Conservation (phyloP, 2,888 invertebrate genomes). For the Mesoligia furuncula region DNA sequence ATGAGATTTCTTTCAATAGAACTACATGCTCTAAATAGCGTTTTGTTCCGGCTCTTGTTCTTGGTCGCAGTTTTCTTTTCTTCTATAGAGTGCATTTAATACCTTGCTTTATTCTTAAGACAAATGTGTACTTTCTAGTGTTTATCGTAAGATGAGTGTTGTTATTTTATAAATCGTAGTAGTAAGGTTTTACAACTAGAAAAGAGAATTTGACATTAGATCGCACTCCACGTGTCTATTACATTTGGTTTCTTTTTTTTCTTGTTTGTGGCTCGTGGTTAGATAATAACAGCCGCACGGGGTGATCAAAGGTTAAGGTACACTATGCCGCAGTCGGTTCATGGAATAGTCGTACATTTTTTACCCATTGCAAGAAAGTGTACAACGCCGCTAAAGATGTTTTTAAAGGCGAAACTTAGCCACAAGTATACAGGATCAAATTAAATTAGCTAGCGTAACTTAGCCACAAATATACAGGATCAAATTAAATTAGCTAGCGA, state of each 20-base stretch:
- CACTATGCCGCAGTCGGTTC: too few species aligned
- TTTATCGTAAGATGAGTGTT: not conserved
- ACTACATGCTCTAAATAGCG: constrained; percentile 30
- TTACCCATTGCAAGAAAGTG: too few species aligned
- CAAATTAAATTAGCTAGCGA: too few species aligned
- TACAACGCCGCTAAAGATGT: too few species aligned
- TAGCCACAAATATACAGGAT: too few species aligned
- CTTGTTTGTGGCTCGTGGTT: not conserved
- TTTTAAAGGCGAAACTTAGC: too few species aligned
- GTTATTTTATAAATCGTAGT: not conserved
- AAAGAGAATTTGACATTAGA: not conserved
- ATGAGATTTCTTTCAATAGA: constrained; percentile 46
- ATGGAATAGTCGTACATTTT: too few species aligned
- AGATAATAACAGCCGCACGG: too few species aligned
- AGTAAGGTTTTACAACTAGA: not conserved
- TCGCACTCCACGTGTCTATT: not conserved
- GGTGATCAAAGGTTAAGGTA: too few species aligned
- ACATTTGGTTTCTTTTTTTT: not conserved
- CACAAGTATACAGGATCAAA: too few species aligned
- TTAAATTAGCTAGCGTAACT: too few species aligned
- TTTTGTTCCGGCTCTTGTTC: constrained; percentile 42
- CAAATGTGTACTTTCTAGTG: not conserved
- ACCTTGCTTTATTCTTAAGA: not conserved
- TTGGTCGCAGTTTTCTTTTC: constrained; percentile 14
- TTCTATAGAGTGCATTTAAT: constrained; percentile 4